These are phyloP conservation scores for Nyctibius bracteatus DNA, from an alignment of 2,113 vertebrate genomes.

Conservation along the genomic window DNA sequence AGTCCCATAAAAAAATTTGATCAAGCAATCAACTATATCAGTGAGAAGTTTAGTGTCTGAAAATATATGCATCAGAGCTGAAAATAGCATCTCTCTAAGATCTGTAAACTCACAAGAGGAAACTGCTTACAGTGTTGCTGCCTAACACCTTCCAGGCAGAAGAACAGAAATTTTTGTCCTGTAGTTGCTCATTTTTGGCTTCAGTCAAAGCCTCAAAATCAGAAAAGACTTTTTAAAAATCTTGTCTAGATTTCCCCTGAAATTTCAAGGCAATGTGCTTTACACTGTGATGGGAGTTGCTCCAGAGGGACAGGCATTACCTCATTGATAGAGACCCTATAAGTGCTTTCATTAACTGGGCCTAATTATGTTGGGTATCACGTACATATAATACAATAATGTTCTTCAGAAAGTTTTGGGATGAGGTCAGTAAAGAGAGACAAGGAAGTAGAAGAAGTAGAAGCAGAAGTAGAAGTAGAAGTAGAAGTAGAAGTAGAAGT, in stretches of 20 bases:
- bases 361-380: neutral
- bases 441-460: neutral
- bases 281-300: neutral
- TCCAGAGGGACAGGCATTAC: neutral
- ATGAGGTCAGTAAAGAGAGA: neutral
- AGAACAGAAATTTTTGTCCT: neutral
- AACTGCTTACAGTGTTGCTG: neutral
- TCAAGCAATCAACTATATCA: neutral
- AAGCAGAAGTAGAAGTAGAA: no score
- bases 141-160: neutral
- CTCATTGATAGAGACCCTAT: neutral
- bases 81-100: neutral
- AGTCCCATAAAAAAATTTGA: neutral
- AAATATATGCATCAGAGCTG: neutral
- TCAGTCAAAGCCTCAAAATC: neutral
- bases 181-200: neutral
- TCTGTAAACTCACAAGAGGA: neutral
- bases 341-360: neutral
- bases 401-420: neutral
- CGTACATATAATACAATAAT: neutral
- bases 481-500: no score
- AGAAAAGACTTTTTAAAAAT: neutral
- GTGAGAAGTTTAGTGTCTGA: neutral
- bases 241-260: neutral
- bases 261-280: neutral